These are phyloP conservation scores for Drosophila mayri DNA, from an alignment of 1,140 invertebrate genomes.

Conservation along the genomic window DNA sequence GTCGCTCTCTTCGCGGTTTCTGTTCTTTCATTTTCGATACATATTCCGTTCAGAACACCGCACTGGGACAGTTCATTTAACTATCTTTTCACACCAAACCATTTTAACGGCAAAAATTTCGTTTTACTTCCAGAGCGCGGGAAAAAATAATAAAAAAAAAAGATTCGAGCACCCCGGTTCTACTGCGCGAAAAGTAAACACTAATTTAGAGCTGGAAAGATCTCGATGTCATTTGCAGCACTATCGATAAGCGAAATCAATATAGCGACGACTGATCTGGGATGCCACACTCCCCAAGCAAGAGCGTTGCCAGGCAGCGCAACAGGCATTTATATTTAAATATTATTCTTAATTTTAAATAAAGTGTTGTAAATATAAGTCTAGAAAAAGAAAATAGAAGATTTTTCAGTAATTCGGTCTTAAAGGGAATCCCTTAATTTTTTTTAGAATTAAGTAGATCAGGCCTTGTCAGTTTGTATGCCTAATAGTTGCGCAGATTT, in stretches of 20 bases:
- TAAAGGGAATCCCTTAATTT: too few species aligned
- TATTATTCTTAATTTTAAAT: too few species aligned
- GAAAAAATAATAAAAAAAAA: conserved; percentile 39
- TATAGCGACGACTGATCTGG: background rate
- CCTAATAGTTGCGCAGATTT: too few species aligned
- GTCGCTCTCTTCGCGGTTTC: conserved; percentile 11
- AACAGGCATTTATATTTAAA: background rate
- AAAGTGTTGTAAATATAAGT: too few species aligned
- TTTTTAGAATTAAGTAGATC: too few species aligned
- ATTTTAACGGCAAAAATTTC: conserved; percentile 10
- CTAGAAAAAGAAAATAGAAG: too few species aligned
- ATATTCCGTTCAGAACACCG: conserved; percentile 24
- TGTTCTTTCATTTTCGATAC: conserved; percentile 51
- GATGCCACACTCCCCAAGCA: too few species aligned
- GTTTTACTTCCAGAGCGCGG: background rate
- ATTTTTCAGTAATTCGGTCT: too few species aligned
- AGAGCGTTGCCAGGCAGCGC: background rate
- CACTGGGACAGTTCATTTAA: conserved; percentile 4
- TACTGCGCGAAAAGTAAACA: conserved; percentile 49
- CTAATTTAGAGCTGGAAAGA: background rate
- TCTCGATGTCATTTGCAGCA: background rate
- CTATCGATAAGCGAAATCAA: background rate
- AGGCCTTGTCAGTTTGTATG: too few species aligned
- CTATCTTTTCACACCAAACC: conserved; percentile 11
- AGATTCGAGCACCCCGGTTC: conserved; percentile 40